Percentiles rank a stretch among this genome's conserved stretches.
These are phyloP conservation scores for Rhingia rostrata DNA, from an alignment of 2,888 invertebrate genomes.

Conservation along the genomic window DNA sequence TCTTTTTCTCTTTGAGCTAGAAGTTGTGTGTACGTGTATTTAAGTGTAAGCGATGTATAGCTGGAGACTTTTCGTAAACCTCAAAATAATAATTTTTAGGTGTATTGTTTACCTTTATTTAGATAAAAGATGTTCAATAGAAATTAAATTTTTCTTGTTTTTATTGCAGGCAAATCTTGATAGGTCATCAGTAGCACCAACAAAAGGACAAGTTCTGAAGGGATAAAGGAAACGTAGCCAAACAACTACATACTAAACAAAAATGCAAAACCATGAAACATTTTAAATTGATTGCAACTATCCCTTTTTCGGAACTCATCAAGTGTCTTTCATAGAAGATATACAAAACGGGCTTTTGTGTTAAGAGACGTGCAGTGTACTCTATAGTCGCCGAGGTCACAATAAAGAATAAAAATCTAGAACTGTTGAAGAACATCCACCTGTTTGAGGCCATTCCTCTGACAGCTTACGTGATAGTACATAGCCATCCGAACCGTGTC, in stretches of 20 bases:
- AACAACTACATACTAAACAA: conserved; percentile 2
- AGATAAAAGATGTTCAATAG: no score
- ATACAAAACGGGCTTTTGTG: conserved; percentile 59
- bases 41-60: no score
- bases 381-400: conserved; percentile 90
- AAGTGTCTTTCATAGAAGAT: conserved; percentile 63
- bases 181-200: conserved; percentile 68
- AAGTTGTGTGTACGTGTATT: no score
- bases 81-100: no score
- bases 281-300: conserved; percentile 12
- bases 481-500: conserved; percentile 91
- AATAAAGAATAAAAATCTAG: conserved; percentile 89
- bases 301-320: conserved; percentile 15
- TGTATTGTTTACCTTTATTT: no score
- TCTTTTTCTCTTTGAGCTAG: no score
- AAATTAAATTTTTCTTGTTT: conserved; percentile 30
- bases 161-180: conserved; percentile 72
- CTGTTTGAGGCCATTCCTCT: conserved; percentile 85
- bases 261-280: not conserved
- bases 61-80: no score
- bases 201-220: conserved; percentile 27
- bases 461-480: conserved; percentile 90
- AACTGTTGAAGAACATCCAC: conserved; percentile 88
- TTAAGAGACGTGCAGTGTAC: conserved; percentile 85
- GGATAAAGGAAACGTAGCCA: conserved; percentile 24